Base-by-base conservation (phyloP, 2,113 vertebrate species). In the Melanotaenia duboulayi region DNA sequence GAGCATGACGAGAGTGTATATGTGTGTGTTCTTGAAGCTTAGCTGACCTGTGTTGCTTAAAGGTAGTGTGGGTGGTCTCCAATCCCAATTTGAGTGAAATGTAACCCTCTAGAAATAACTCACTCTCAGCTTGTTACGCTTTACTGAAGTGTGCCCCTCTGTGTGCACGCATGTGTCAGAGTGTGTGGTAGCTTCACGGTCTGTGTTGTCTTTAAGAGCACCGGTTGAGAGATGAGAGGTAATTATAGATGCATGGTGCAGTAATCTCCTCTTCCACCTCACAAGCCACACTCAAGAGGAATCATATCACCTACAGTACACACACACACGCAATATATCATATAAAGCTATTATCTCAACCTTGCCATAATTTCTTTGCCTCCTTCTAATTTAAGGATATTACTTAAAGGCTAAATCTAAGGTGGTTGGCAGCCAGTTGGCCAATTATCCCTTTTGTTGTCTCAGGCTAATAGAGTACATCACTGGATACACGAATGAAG, bases 101-200 rank as follows among this genome's bases (percentile, higher is more conserved):
- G 73, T 77, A 89, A 73, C 87, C 84, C 78, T 90, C 85, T 89
- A 74, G 91, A 93, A 92, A 93, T 89, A 88, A 82, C 86, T 87
- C 65, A 19, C 56, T 82, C 84, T 85, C 76, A 78, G 74, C 49
- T 56, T 60, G 76, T 72, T 70, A 58, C 81, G 82, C 66, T 81
- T 80, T 78, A 46, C 75, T 64, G 69, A 80, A 69, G 78, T 75
- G 83, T 23, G 39, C 68, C 73, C 74, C 58, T 62, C 72, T 54
- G 65, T n/a, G n/a, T 73, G 66, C 57, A 63, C 68, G 76, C 50
- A 65, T 75, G 81, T 62, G 65, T 50, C 12, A 20, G 79, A 48
- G 73, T 65, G 87, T 76, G 83, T 55, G 44, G 54, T 63, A 66
- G 68, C 80, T 52, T 84, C 76, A 83, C 82, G 32, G 87, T 84